phyloP scores from a whole-genome alignment of 1,140 invertebrate genomes.

The Anagrus nilaparvatae region DNA sequence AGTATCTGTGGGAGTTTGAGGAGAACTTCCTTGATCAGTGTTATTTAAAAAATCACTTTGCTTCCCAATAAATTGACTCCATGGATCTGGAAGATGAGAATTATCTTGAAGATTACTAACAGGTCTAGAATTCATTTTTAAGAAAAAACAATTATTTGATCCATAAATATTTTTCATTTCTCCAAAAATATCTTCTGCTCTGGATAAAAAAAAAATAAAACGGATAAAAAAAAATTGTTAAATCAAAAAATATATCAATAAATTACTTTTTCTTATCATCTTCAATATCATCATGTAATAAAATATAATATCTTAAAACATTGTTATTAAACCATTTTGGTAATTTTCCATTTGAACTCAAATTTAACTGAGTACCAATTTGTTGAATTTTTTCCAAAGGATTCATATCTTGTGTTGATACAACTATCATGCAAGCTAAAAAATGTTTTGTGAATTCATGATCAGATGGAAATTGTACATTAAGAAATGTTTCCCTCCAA shows the following conservation, averaged over 20 bases:
- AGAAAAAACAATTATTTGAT: slow-evolving; percentile 71
- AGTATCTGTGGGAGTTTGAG: slow-evolving; percentile 48
- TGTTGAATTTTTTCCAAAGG: slow-evolving; percentile 67
- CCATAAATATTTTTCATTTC: slow-evolving; percentile 78
- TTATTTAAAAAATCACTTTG: slow-evolving; percentile 42
- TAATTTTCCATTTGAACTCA: slow-evolving; percentile 64
- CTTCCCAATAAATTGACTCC: slow-evolving; percentile 66
- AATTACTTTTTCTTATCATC: slow-evolving; percentile 52
- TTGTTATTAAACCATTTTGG: slow-evolving; percentile 85
- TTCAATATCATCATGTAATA: slow-evolving; percentile 74
- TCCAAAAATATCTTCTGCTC: slow-evolving; percentile 73
- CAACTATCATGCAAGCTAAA: slow-evolving; percentile 80
- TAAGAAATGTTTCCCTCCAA: slow-evolving; percentile 88
- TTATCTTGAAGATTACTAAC: slow-evolving; percentile 45
- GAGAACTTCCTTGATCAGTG: slow-evolving; percentile 53
- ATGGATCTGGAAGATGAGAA: slow-evolving; percentile 64
- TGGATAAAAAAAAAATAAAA: slow-evolving; percentile 33
- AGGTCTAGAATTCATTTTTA: slow-evolving; percentile 75
- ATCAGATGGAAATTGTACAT: slow-evolving; percentile 81
- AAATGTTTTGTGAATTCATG: slow-evolving; percentile 94
- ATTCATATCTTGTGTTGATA: slow-evolving; percentile 71
- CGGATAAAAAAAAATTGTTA: slow-evolving; percentile 12
- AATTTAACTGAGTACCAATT: slow-evolving; percentile 67
- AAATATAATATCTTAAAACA: slow-evolving; percentile 79
- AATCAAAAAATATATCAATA: slow-evolving; percentile 6